These are phyloP conservation scores for Plagiodera versicolora DNA, from an alignment of 2,888 invertebrate species.

Conservation along the genomic window DNA sequence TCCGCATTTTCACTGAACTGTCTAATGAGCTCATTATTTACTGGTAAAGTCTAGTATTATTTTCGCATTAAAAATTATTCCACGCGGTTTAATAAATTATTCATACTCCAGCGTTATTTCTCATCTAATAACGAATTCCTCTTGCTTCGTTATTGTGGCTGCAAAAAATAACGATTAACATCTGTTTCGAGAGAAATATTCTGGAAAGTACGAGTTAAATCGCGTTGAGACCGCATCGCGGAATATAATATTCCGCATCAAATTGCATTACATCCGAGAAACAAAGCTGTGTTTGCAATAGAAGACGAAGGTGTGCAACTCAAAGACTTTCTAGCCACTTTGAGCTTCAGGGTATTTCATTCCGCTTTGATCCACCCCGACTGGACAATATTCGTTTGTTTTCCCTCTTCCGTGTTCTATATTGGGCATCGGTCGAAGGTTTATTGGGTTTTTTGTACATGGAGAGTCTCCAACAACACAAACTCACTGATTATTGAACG, in stretches of 20 bases:
- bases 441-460: background rate
- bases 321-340: too few species aligned
- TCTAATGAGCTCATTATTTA: too few species aligned
- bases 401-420: background rate
- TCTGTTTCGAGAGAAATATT: background rate
- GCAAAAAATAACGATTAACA: background rate
- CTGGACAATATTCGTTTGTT: background rate
- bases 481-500: too few species aligned
- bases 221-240: constrained; percentile 10
- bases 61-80: too few species aligned
- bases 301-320: constrained; percentile 13
- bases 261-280: constrained; percentile 19
- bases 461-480: too few species aligned
- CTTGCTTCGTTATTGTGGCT: background rate
- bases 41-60: too few species aligned
- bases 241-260: constrained; percentile 26
- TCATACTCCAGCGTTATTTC: too few species aligned
- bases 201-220: constrained; percentile 17
- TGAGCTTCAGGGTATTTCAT: background rate
- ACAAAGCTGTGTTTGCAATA: constrained; percentile 22
- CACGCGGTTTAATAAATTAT: too few species aligned
- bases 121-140: too few species aligned
- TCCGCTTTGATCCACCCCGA: background rate
- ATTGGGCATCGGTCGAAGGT: background rate
- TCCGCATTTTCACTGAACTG: too few species aligned